Base-by-base conservation (phyloP, 1,140 invertebrate species). In the Scylla paramamosain region DNA sequence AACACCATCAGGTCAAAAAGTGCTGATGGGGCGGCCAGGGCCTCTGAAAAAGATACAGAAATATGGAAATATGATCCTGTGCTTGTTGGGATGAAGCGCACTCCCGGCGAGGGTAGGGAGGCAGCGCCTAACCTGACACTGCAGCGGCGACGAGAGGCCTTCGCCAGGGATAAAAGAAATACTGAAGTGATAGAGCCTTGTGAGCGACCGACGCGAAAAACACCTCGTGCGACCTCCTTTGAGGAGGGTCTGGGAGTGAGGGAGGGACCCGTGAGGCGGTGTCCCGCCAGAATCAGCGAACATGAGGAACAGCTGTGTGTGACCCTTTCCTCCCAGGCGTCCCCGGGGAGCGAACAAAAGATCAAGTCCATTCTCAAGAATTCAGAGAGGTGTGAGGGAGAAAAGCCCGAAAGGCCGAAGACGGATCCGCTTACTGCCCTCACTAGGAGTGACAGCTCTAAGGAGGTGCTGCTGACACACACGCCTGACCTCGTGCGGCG, bases 341-440 rank as follows among this genome's bases (percentile, higher is more conserved):
- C 39, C 0, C 77, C 82, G 4, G 7, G 25, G 0, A 86, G 4
- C 29, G 83, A 52, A 14, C 16, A 14, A 29, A 86, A 31, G 28
- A 88, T 93, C 31, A 52, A 59, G 25, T 77, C 92, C 6, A 93
- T 88, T 28, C 46, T 93, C 83, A 93, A 93, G 28, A 28, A 87
- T 28, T 4, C 92, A 2, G 82, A 46, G 39, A 20, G 92, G 29
- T 83, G 6, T 28, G 82, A 93, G 4, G 48, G 39, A 14, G 92
- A 93, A 28, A 16, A 52, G 29, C 10, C 12, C 6, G 45, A 93
- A 0, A 59, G 29, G 16, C n/a, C 77, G 3, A 84, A 86, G 45
- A 32, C 29, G 16, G 45, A 14, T 12, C 82, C 67, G 25, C 67
- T 45, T 3, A 0, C 31, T 6, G 28, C 92, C 16, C 31, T 83